Base-by-base conservation (phyloP, 2,113 vertebrate genomes). In the Trogon melanurus region DNA sequence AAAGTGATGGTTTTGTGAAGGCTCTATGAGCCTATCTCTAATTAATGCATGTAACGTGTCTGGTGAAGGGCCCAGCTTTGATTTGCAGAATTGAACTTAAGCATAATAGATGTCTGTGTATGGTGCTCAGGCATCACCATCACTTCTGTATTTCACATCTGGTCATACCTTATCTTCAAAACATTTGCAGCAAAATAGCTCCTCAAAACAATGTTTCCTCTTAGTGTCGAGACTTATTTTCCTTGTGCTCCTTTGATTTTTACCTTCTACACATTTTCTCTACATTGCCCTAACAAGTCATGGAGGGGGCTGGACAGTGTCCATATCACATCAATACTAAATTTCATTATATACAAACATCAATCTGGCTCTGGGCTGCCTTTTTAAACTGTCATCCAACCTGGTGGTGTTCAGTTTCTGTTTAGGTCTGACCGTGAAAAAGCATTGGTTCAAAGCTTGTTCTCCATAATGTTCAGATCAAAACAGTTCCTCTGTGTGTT, bases 331-430 rank as follows among this genome's bases (percentile, higher is more conserved):
- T 92, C 83, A 83, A 96, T 97, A 96, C 95, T 91, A 88, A 88
- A 90, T 94, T 97, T 97, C 95, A 97, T 97, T 97, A 97, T 97
- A 97, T 70, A 97, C 95, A 97, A 97, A 97, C 93, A 97, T 97
- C 96, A 97, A 96, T 96, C 95, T 93, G 93, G 91, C 93, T 97
- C 92, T 92, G 93, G 89, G 57, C 86, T 97, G 96, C 95, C 96
- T 97, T 96, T 97, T 95, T 94, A 96, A 97, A 94, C 96, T 96
- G 94, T 94, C 92, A 95, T 94, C 97, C 94, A 97, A 89, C 93
- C 94, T 92, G 74, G 91, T 6, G 91, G 96, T 97, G 90, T 97
- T 97, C 92, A 94, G 66, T 97, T 97, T 97, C 94, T 96, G 94
- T 95, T 97, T 96, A 96, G 95, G 85, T 97, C 94, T 96, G 90